Base-by-base conservation (phyloP, 2,113 vertebrate species). In the Scophthalmus maximus region DNA sequence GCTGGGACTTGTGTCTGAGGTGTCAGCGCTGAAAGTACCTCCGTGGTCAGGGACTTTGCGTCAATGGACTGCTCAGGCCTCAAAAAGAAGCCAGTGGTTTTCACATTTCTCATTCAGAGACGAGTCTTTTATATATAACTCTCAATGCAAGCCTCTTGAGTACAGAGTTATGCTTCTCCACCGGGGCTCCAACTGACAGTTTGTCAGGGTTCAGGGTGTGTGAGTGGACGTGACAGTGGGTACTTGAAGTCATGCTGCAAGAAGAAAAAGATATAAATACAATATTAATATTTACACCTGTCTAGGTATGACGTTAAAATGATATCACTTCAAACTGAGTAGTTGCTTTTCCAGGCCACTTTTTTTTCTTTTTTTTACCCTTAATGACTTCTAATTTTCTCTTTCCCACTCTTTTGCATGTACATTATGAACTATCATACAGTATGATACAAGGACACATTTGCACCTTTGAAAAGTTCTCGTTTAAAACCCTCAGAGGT, bases 51-150 rank as follows among this genome's bases (percentile, higher is more conserved):
- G 64, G 82, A 81, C 44, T 53, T 4, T 60, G 65, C 4, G 20
- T 61, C 52, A 77, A 56, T 32, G 53, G 44, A 44, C 63, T 61
- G 23, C 34, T 59, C 50, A 1, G 47, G 26, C 38, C 30, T 44
- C 2, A 62, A 59, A 82, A 47, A 79, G 65, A 29, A 25, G 49
- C 17, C 59, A 77, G 68, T 38, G n/a, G 49, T 57, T 78, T 50
- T 76, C 58, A 52, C 22, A 67, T 75, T 68, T 57, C 29, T 57
- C 61, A 68, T 65, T 68, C 27, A 53, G 26, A 26, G 42, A 71
- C 65, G 57, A 55, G 22, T 36, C 23, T 60, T 38, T 76, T 53
- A 34, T 80, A 15, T 61, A 30, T 34, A 36, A 27, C 30, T 44
- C 42, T 34, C 11, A 20, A 14, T 59, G 65, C 36, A 2, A 25